Evolutionary conservation across 30 jellyfish, hydroid and myxozoan species (phyloP).

Genomic region (Nemopilema nomurai): DNA sequence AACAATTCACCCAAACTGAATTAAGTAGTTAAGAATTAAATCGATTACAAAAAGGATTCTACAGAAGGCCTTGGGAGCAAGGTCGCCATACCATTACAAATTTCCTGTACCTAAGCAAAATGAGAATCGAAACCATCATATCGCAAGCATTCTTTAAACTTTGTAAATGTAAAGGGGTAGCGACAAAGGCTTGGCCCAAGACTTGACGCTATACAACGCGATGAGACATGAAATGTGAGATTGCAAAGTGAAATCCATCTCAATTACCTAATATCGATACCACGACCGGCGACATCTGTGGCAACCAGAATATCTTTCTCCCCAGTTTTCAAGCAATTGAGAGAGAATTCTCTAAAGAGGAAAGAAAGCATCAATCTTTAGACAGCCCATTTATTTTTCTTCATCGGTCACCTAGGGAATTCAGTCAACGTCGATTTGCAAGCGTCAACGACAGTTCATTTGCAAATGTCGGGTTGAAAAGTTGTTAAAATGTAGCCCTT

Average conservation of each 20-base stretch:
- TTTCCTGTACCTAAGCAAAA: too few relatives aligned
- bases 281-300: conserved; percentile 99
- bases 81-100: too few relatives aligned
- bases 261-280: conserved; percentile 95
- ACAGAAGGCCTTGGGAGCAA: too few relatives aligned
- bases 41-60: too few relatives aligned
- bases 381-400: background rate
- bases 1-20: too few relatives aligned
- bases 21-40: too few relatives aligned
- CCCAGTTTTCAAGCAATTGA: conserved; percentile 86
- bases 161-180: too few relatives aligned
- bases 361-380: background rate
- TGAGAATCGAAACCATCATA: too few relatives aligned
- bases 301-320: conserved; percentile 95
- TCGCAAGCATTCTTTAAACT: too few relatives aligned
- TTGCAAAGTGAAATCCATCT: background rate
- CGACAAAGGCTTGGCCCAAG: too few relatives aligned
- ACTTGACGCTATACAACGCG: too few relatives aligned
- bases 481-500: background rate
- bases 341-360: conserved; percentile 85
- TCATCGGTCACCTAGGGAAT: background rate
- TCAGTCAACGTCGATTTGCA: background rate
- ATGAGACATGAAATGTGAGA: background rate
- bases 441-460: background rate
- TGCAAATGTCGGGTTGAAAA: background rate